These are phyloP conservation scores for Zootermopsis nevadensis DNA, from an alignment of 2,888 invertebrate genomes.

Conservation along the genomic window DNA sequence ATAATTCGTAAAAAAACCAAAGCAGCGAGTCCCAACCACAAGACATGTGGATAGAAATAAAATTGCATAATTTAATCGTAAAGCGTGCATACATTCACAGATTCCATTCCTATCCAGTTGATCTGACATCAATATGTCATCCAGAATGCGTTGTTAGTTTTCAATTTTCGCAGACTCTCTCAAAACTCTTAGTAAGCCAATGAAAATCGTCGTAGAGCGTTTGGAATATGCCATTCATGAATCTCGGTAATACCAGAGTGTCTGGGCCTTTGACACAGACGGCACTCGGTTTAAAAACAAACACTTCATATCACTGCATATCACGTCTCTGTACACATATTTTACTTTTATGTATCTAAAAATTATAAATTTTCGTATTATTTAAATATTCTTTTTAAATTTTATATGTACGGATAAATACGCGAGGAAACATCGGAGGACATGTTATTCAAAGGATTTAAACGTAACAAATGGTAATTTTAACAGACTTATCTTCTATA, in stretches of 20 bases:
- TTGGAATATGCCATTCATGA: conserved; percentile 29
- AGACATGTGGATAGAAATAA: not conserved
- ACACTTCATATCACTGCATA: not conserved
- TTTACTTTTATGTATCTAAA: not conserved
- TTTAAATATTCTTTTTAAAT: not conserved
- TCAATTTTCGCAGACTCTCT: conserved; percentile 16
- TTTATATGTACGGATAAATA: too few species aligned
- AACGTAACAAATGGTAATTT: not conserved
- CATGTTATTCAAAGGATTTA: not conserved
- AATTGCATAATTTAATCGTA: not conserved
- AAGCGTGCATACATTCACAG: not conserved
- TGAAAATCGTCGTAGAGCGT: conserved; percentile 20
- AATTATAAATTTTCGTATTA: not conserved
- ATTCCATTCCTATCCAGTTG: not conserved
- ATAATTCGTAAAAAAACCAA: not conserved
- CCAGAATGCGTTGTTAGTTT: conserved; percentile 19
- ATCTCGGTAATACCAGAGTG: not conserved
- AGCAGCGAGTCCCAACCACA: not conserved
- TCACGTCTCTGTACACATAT: not conserved
- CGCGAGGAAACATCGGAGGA: not conserved
- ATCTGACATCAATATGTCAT: not conserved
- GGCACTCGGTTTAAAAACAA: not conserved
- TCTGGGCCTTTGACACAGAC: not conserved
- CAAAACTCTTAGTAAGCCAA: conserved; percentile 18
- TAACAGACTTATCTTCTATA: not conserved